Percentiles rank a stretch among this genome's conserved stretches.
Conservation (phyloP, 1,140 invertebrate species). For the Conus ventricosus region DNA sequence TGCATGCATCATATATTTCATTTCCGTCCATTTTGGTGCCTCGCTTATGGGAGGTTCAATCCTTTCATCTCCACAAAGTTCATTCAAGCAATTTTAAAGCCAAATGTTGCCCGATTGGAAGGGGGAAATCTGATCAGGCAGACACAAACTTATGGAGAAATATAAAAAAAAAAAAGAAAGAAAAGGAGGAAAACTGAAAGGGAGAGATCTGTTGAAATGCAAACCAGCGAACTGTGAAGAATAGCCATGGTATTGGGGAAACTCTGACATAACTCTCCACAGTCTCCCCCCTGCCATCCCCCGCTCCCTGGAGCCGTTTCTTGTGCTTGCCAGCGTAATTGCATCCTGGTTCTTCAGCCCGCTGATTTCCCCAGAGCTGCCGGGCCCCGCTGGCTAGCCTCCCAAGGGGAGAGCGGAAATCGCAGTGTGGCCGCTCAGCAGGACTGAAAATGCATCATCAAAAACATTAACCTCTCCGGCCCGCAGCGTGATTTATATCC, state of each 20-base stretch:
- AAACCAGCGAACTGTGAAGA: slow-evolving; percentile 9
- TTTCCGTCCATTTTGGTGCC: too few relatives aligned
- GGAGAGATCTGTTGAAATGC: too few relatives aligned
- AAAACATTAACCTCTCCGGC: slow-evolving; percentile 35
- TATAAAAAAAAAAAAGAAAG: too few relatives aligned
- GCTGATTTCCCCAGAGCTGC: slow-evolving; percentile 32
- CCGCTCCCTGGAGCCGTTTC: slow-evolving; percentile 20
- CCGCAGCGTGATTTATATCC: slow-evolving; percentile 21
- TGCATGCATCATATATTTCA: too few relatives aligned
- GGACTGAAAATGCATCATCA: slow-evolving; percentile 36
- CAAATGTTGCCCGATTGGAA: too few relatives aligned
- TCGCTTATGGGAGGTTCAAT: too few relatives aligned
- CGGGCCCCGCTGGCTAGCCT: not conserved
- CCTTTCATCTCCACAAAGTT: too few relatives aligned
- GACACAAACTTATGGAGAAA: too few relatives aligned
- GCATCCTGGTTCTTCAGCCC: slow-evolving; percentile 11
- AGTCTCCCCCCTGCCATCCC: not conserved
- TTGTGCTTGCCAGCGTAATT: slow-evolving; percentile 26
- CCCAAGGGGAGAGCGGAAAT: slow-evolving; percentile 5
- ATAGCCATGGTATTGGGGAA: slow-evolving; percentile 9
- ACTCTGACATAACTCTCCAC: slow-evolving; percentile 34
- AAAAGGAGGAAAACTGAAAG: too few relatives aligned
- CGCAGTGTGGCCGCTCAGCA: slow-evolving; percentile 14
- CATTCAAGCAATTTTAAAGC: too few relatives aligned
- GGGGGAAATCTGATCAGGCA: too few relatives aligned